These are phyloP conservation scores for Brachionichthys hirsutus DNA, from an alignment of 2,113 vertebrate species.

Conservation along the genomic window DNA sequence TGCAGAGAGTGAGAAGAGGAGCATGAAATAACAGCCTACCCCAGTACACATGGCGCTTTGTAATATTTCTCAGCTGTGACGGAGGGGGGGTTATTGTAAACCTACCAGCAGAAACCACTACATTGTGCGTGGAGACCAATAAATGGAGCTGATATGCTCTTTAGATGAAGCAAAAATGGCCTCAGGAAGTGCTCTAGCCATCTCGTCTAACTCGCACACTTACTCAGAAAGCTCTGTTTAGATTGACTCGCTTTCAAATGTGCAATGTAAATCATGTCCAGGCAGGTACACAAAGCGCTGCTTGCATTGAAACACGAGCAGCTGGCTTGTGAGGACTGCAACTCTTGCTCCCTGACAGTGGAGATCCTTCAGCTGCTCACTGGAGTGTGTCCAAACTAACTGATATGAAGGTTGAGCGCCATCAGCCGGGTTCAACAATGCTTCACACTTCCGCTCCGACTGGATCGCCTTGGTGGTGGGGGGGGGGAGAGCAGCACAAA, in stretches of 20 bases:
- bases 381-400: constrained; percentile 49
- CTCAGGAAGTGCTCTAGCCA: constrained; percentile 13
- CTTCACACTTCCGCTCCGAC: constrained; percentile 36
- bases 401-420: constrained; percentile 62
- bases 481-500: constrained; percentile 36
- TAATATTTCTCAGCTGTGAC: constrained; percentile 12
- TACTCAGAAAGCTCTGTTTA: constrained; percentile 15
- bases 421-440: constrained; percentile 52
- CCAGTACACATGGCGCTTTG: constrained; percentile 30
- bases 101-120: constrained; percentile 6
- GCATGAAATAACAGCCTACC: constrained; percentile 31
- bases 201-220: not conserved
- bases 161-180: constrained; percentile 17
- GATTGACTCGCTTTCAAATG: constrained; percentile 55
- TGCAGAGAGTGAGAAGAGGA: constrained; percentile 15
- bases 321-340: constrained; percentile 32
- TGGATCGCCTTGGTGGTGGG: constrained; percentile 16
- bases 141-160: constrained; percentile 22
- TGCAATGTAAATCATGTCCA: constrained; percentile 59
- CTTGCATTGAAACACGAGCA: constrained; percentile 51
- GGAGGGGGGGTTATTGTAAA: constrained; percentile 24
- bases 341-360: constrained; percentile 42
- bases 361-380: constrained; percentile 63
- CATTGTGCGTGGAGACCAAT: constrained; percentile 20
- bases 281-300: constrained; percentile 42